Evolutionary conservation across 2,797 vertebrate genomes (phyloP), one percentile per base, ranked within the genome.

Genomic region (Galago senegalensis): DNA sequence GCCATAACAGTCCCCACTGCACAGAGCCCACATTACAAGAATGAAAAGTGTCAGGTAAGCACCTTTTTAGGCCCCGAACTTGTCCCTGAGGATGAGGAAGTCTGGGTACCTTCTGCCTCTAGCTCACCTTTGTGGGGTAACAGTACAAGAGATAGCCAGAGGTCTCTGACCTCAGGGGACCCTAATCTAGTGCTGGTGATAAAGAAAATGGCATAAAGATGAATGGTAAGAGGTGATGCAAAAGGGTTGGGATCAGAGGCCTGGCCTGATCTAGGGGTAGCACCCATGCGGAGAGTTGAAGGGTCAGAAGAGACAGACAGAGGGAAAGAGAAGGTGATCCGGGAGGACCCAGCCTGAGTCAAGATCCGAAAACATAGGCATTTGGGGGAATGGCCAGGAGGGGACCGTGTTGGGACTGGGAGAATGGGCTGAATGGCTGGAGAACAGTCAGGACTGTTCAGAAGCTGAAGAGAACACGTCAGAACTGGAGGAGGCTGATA

Each of bases 1-100:
- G 2, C 14, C 9, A 1, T 12, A 1, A 25, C 2, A 0, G 31
- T 46, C 8, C 23, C 20, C 10, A 1, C 53, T 17, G 17, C 67
- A 46, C 49, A 17, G 16, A 27, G 16, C 37, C 0, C 2, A 37
- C 20, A 67, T 14, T 14, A 37, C 29, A 14, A 13, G 13, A 31
- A n/a, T 84, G n/a, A 21, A 58, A 56, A 58, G 27, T 17, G 7
- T 4, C 2, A 10, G 5, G 9, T 21, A 10, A 31, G 40, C 21
- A 60, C 40, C 25, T 63, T 27, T 27, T 65, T 20, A 58, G 56
- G 56, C 18, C 53, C 53, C 53, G 17, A 20, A 58, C 56, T 20
- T 58, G 18, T 58, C 56, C 56, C 56, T 58, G 7, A 58, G 56
- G 18, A 58, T 20, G 20, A 20, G 60, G 60, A 60, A 61, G 21